These are phyloP conservation scores for Panagrolaimus sp. DNA, from an alignment of 1,140 invertebrate genomes.

Conservation along the genomic window DNA sequence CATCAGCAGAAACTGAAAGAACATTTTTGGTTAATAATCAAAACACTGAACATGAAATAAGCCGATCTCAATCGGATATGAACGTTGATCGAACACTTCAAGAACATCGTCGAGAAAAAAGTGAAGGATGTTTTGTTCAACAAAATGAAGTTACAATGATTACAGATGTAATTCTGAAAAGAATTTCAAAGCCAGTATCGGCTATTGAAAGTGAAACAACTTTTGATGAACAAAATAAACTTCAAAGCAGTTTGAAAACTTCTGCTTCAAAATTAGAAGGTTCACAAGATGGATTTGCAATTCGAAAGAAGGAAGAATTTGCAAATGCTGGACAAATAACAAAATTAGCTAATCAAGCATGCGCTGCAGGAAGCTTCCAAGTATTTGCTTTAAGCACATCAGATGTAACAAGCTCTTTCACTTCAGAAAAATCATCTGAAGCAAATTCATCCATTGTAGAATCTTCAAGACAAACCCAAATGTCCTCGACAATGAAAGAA, in stretches of 20 bases:
- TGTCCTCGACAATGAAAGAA: too few relatives aligned
- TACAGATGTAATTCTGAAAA: conserved; percentile 12
- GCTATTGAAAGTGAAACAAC: conserved; percentile 8
- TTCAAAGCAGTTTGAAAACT: neutral
- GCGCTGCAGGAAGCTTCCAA: neutral
- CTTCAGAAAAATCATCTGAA: neutral
- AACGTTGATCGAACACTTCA: neutral
- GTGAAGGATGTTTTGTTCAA: conserved; percentile 9
- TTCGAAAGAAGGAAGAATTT: neutral
- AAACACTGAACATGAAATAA: neutral
- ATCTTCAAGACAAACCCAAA: too few relatives aligned
- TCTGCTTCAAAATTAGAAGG: neutral
- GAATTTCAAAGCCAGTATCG: neutral
- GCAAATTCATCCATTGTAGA: too few relatives aligned
- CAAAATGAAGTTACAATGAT: neutral
- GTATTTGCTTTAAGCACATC: neutral
- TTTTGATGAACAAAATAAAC: conserved; percentile 10
- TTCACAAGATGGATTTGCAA: neutral
- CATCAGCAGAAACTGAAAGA: too few relatives aligned
- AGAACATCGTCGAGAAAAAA: neutral
- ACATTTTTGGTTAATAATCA: too few relatives aligned
- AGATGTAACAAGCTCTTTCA: neutral
- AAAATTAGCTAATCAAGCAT: neutral
- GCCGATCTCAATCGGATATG: neutral
- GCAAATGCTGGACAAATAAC: neutral